phyloP scores from a whole-genome alignment of 1,140 invertebrate species.

The Mylabris phalerata region DNA sequence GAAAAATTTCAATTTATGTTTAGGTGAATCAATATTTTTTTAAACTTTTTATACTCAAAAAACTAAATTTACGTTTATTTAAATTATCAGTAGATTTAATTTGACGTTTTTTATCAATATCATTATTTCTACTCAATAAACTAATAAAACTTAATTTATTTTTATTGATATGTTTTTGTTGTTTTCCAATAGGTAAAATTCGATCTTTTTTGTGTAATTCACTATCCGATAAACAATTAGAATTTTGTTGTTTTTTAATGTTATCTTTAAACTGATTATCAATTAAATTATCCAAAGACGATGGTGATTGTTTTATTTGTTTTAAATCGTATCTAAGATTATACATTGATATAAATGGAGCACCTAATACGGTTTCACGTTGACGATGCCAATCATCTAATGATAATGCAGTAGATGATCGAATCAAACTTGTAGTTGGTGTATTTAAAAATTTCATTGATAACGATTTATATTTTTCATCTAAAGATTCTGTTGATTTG shows the following conservation, averaged over 20 bases:
- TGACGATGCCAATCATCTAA: constrained; percentile 19
- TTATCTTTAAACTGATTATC: neutral
- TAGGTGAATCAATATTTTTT: too few species aligned
- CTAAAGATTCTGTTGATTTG: neutral
- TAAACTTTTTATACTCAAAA: constrained; percentile 3
- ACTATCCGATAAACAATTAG: constrained; percentile 24
- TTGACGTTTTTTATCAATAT: neutral
- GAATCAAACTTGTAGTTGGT: constrained; percentile 2
- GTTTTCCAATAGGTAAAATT: neutral
- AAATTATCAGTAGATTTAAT: neutral
- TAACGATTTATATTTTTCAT: neutral
- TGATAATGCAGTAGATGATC: constrained; percentile 22
- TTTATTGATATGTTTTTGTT: neutral
- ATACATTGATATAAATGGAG: constrained; percentile 23
- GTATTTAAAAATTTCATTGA: constrained; percentile 1
- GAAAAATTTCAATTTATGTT: too few species aligned
- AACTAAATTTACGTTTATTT: constrained; percentile 8
- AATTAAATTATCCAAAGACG: constrained; percentile 1
- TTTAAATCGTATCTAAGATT: neutral
- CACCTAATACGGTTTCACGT: constrained; percentile 30
- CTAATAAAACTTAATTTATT: constrained; percentile 8
- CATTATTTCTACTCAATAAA: neutral
- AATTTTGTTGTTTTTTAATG: neutral
- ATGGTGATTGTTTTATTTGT: constrained; percentile 17
- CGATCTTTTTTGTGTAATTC: constrained; percentile 12